Evolutionary conservation across 2,888 invertebrate species (phyloP).

Genomic region (Gandaritis pyraliata): DNA sequence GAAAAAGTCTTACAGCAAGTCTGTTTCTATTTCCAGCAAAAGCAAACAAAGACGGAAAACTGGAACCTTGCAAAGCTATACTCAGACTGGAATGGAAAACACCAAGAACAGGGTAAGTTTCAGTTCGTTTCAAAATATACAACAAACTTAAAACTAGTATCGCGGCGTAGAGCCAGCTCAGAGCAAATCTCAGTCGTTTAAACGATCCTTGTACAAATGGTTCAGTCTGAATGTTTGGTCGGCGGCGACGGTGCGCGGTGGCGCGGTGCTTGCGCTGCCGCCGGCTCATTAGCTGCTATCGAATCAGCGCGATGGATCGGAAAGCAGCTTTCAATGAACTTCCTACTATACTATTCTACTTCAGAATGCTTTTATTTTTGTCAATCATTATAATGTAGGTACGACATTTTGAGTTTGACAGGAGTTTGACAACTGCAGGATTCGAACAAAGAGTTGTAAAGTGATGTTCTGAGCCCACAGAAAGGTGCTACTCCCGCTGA

Average conservation of each 20-base stretch:
- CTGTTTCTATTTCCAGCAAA: slow-evolving; percentile 87
- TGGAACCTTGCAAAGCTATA: slow-evolving; percentile 97
- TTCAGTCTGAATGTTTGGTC: slow-evolving; percentile 12
- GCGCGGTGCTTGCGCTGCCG: slow-evolving; percentile 25
- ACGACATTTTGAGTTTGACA: no score
- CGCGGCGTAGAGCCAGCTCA: not conserved
- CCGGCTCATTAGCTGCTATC: slow-evolving; percentile 31
- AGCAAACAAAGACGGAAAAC: slow-evolving; percentile 95
- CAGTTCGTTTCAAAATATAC: not conserved
- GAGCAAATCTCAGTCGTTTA: slow-evolving; percentile 17
- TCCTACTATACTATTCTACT: not conserved
- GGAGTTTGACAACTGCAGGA: no score
- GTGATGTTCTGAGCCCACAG: no score
- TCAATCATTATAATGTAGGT: no score
- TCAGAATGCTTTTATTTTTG: not conserved
- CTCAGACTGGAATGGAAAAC: slow-evolving; percentile 98
- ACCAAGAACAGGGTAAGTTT: slow-evolving; percentile 90
- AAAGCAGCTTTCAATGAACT: slow-evolving; percentile 19
- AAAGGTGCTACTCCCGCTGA: no score
- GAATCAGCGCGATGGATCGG: slow-evolving; percentile 34
- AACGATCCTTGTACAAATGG: slow-evolving; percentile 27
- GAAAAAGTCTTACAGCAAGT: not conserved
- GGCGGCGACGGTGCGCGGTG: not conserved
- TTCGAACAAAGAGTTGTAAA: no score
- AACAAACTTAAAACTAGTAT: not conserved